Conservation (phyloP, 2,113 vertebrate species). For the Arothron firmamentum region DNA sequence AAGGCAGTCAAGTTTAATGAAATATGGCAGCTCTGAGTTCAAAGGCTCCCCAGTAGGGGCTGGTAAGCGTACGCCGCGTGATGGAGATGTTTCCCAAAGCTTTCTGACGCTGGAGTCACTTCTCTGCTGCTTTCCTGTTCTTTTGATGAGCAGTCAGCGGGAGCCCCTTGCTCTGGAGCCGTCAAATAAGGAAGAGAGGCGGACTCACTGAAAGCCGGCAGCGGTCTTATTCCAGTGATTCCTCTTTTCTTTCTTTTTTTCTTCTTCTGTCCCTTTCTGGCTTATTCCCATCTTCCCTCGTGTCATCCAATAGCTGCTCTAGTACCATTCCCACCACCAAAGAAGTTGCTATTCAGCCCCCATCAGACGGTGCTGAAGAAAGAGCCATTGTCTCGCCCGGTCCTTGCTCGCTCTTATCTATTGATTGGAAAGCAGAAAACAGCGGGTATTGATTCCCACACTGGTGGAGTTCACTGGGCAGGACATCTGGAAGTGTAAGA, state of each 20-base stretch:
- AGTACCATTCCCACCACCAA: conserved; percentile 67
- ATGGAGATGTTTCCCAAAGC: conserved; percentile 70
- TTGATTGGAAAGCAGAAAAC: conserved; percentile 74
- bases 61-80: conserved; percentile 49
- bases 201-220: conserved; percentile 26
- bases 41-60: conserved; percentile 68
- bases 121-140: conserved; percentile 45
- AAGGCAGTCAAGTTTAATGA: conserved; percentile 64
- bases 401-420: conserved; percentile 68
- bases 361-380: conserved; percentile 70
- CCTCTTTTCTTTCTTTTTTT: conserved; percentile 46
- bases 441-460: conserved; percentile 70
- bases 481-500: conserved; percentile 64
- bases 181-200: conserved; percentile 34
- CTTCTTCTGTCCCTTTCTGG: conserved; percentile 35
- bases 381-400: conserved; percentile 66
- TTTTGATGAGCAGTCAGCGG: conserved; percentile 50
- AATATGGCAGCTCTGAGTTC: conserved; percentile 69
- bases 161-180: conserved; percentile 36
- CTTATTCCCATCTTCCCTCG: conserved; percentile 44
- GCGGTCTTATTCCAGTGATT: conserved; percentile 22
- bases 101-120: conserved; percentile 58
- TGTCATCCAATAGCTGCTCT: conserved; percentile 68
- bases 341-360: conserved; percentile 64
- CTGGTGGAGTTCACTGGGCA: conserved; percentile 54